phyloP scores from a whole-genome alignment of 1,140 invertebrate species.

The Pygmarrhopalites habei region DNA sequence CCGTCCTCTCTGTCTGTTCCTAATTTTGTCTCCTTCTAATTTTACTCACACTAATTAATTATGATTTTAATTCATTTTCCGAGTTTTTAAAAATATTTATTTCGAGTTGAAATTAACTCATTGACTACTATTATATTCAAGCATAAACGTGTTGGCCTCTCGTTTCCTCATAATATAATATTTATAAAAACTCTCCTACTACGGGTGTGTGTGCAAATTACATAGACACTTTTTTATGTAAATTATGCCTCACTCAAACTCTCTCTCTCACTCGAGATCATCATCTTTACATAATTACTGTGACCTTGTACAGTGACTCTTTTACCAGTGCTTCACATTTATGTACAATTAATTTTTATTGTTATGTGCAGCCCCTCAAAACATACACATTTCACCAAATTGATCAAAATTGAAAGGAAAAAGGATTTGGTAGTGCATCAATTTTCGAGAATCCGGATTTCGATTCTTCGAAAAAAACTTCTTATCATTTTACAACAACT shows the following conservation, averaged over 20 bases:
- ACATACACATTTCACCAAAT: too few species aligned
- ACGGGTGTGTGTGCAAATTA: background rate
- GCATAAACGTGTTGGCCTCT: conserved; percentile 3
- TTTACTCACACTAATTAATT: background rate
- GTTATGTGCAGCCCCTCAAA: too few species aligned
- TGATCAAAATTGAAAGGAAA: too few species aligned
- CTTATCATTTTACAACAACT: too few species aligned
- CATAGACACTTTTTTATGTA: background rate
- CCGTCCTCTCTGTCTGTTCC: background rate
- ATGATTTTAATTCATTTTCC: background rate
- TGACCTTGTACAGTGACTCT: background rate
- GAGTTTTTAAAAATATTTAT: background rate
- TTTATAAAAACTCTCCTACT: too few species aligned
- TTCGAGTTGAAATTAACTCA: background rate
- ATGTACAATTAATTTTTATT: too few species aligned
- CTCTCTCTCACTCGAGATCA: background rate
- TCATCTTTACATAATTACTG: background rate
- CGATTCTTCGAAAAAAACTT: background rate
- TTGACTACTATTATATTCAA: too few species aligned
- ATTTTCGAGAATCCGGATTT: too few species aligned
- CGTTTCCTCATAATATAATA: too few species aligned
- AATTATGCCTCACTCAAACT: background rate
- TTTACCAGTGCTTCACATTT: background rate
- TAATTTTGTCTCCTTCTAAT: background rate
- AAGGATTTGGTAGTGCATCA: too few species aligned